Evolutionary conservation across 2,113 vertebrate species (phyloP).

Genomic region (Mirza zaza): DNA sequence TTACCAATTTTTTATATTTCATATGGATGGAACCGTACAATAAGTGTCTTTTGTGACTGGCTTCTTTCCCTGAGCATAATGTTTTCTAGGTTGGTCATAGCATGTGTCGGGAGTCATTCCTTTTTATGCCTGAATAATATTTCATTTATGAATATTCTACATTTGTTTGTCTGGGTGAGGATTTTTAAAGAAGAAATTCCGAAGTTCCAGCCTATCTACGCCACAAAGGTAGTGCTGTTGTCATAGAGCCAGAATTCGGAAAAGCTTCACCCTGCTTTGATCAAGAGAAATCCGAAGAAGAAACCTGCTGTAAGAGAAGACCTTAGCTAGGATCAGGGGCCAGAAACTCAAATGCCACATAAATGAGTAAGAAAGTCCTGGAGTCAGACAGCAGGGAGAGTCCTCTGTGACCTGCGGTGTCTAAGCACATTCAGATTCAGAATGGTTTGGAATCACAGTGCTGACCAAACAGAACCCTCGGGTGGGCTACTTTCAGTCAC

Average conservation of each 20-base stretch:
- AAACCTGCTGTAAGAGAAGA: background rate
- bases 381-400: background rate
- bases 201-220: background rate
- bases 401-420: background rate
- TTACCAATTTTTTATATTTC: background rate
- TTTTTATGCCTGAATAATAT: background rate
- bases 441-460: background rate
- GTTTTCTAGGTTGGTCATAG: background rate
- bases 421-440: constrained; percentile 2
- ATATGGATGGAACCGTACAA: background rate
- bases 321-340: background rate
- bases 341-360: background rate
- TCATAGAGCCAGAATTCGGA: background rate
- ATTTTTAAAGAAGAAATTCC: background rate
- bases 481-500: background rate
- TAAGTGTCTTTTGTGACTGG: background rate
- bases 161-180: background rate
- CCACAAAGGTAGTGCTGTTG: background rate
- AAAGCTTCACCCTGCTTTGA: background rate
- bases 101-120: background rate
- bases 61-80: background rate
- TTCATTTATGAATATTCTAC: background rate
- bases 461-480: background rate
- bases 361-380: background rate
- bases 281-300: background rate